Conservation (phyloP, 2,113 vertebrate species). For the Sciurus niger region DNA sequence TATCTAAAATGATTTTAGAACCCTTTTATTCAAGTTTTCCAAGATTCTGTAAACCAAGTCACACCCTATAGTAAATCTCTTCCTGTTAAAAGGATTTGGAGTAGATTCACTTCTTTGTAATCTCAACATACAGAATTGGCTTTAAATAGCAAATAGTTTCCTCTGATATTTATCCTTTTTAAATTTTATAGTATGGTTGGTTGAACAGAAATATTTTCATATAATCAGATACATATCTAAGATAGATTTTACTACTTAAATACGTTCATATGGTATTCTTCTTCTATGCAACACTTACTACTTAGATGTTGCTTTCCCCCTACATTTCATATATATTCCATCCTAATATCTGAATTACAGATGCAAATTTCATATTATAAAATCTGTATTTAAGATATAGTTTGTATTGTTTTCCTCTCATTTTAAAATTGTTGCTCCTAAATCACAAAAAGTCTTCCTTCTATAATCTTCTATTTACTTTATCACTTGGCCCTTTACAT, state of each 20-base stretch:
- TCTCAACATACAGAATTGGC: not conserved
- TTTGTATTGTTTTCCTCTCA: not conserved
- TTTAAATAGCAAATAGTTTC: not conserved
- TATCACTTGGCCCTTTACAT: too few relatives aligned
- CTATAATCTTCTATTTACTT: too few relatives aligned
- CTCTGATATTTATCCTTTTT: not conserved
- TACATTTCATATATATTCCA: too few relatives aligned
- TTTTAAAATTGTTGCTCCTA: not conserved
- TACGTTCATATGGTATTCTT: not conserved
- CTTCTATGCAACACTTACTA: not conserved
- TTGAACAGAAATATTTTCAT: not conserved
- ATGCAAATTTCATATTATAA: too few relatives aligned
- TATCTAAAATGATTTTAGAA: constrained; percentile 6
- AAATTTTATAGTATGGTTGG: not conserved
- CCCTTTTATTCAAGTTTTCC: not conserved
- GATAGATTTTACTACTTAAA: too few relatives aligned
- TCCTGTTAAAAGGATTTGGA: not conserved
- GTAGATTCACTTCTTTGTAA: not conserved
- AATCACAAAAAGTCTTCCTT: not conserved
- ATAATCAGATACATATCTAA: not conserved
- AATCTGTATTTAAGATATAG: not conserved
- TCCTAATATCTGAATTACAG: too few relatives aligned
- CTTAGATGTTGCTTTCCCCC: not conserved
- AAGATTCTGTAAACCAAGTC: not conserved
- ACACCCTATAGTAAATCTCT: not conserved